Percentiles rank a stretch among this genome's conserved stretches.
phyloP scores from a whole-genome alignment of 2,113 vertebrate genomes.

The Fulmarus glacialis region DNA sequence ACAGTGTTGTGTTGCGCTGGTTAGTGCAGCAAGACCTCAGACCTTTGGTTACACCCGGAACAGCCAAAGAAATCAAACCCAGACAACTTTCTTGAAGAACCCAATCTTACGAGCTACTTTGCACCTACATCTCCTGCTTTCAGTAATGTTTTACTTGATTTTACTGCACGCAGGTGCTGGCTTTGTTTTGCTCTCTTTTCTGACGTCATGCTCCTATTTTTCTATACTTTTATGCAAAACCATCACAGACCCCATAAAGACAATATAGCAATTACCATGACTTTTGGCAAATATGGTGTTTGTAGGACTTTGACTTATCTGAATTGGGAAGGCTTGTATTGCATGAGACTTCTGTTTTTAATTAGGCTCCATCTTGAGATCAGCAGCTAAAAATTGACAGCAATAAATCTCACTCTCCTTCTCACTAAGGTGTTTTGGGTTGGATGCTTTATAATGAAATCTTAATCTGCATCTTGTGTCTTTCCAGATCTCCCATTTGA shows the following conservation, averaged over 20 bases:
- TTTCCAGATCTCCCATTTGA: not conserved
- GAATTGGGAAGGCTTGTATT: not conserved
- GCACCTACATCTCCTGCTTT: not conserved
- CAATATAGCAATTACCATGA: accelerated
- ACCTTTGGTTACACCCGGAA: not conserved
- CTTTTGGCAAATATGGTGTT: not conserved
- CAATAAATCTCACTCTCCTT: not conserved
- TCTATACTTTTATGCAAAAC: not conserved
- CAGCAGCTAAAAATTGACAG: not conserved
- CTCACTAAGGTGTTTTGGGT: not conserved
- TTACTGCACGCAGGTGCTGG: not conserved
- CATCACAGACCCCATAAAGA: accelerated
- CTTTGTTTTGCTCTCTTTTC: not conserved
- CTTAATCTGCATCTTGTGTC: not conserved
- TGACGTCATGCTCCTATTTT: accelerated
- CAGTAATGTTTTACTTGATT: not conserved
- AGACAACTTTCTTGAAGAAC: not conserved
- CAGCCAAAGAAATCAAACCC: not conserved
- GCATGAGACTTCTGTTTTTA: not conserved
- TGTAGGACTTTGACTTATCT: not conserved
- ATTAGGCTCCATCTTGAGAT: not conserved
- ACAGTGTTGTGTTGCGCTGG: accelerated
- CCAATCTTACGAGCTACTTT: not conserved
- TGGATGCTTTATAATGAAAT: not conserved
- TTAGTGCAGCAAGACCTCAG: not conserved